phyloP scores from a whole-genome alignment of 2,888 invertebrate genomes.

The Rotaria macrura region DNA sequence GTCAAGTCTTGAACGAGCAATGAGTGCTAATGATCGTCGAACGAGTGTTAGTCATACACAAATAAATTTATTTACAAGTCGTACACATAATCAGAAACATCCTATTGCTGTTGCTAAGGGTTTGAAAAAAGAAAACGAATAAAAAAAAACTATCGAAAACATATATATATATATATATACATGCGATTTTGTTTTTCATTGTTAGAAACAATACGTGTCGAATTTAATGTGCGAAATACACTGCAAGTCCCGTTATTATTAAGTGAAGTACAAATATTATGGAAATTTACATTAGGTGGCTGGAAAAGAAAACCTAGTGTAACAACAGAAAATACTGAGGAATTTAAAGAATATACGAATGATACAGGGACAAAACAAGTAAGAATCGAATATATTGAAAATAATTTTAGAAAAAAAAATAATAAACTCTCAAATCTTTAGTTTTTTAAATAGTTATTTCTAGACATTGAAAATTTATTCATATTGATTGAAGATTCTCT shows the following conservation, averaged over 20 bases:
- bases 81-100: slow-evolving; percentile 54
- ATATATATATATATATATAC: too few relatives aligned
- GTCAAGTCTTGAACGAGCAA: slow-evolving; percentile 18
- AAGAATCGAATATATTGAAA: not conserved
- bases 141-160: too few relatives aligned
- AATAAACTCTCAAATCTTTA: too few relatives aligned
- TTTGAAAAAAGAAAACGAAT: slow-evolving; percentile 40
- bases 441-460: too few relatives aligned
- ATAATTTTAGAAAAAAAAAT: not conserved
- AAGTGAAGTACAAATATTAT: slow-evolving; percentile 62
- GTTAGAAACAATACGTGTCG: slow-evolving; percentile 67
- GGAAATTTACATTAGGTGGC: slow-evolving; percentile 56
- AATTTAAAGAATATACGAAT: slow-evolving; percentile 1
- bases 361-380: not conserved
- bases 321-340: slow-evolving; percentile 27
- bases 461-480: too few relatives aligned
- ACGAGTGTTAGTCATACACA: slow-evolving; percentile 38
- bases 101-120: slow-evolving; percentile 66
- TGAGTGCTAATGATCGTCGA: slow-evolving; percentile 41
- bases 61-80: slow-evolving; percentile 55
- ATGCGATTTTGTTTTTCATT: slow-evolving; percentile 34
- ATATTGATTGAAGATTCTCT: too few relatives aligned
- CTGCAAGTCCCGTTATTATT: slow-evolving; percentile 63
- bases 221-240: slow-evolving; percentile 65
- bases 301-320: slow-evolving; percentile 41